A percentile compares a stretch with the other conserved stretches of the same genome.
Evolutionary conservation across 2,888 invertebrate species (phyloP).

Genomic region (Neoitamus cyanurus): DNA sequence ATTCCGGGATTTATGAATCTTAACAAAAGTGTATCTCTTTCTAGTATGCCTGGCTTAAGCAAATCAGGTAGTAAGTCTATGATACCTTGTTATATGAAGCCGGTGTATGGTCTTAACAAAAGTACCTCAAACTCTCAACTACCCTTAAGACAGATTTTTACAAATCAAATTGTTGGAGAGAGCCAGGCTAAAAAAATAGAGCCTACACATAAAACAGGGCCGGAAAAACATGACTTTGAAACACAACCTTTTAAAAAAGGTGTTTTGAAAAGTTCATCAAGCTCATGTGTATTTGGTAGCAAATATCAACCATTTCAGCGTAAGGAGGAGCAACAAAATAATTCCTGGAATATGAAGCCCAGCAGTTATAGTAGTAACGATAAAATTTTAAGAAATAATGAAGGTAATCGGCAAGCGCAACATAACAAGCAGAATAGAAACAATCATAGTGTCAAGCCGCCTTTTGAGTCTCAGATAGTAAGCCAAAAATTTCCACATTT

Average conservation of each 20-base stretch:
- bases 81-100: constrained; percentile 65
- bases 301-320: constrained; percentile 57
- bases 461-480: not conserved
- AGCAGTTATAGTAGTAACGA: not conserved
- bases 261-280: constrained; percentile 64
- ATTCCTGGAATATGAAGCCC: not conserved
- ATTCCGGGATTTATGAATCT: constrained; percentile 54
- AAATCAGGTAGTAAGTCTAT: constrained; percentile 62
- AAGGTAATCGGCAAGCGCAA: not conserved
- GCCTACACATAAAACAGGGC: not conserved
- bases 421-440: not conserved
- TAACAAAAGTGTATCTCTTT: constrained; percentile 64
- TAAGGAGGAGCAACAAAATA: not conserved
- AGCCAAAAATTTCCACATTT: not conserved
- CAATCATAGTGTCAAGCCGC: not conserved
- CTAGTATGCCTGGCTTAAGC: constrained; percentile 60
- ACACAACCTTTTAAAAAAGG: constrained; percentile 49
- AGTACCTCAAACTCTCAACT: constrained; percentile 65
- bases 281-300: constrained; percentile 62
- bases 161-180: not conserved
- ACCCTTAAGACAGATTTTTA: constrained; percentile 48
- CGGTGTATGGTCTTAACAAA: constrained; percentile 62
- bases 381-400: not conserved
- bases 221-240: not conserved
- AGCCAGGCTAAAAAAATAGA: not conserved